Percentiles rank a stretch among this genome's conserved stretches.
Conservation (phyloP, 23 tunicate species). For the Clavelina lepadiformis region DNA sequence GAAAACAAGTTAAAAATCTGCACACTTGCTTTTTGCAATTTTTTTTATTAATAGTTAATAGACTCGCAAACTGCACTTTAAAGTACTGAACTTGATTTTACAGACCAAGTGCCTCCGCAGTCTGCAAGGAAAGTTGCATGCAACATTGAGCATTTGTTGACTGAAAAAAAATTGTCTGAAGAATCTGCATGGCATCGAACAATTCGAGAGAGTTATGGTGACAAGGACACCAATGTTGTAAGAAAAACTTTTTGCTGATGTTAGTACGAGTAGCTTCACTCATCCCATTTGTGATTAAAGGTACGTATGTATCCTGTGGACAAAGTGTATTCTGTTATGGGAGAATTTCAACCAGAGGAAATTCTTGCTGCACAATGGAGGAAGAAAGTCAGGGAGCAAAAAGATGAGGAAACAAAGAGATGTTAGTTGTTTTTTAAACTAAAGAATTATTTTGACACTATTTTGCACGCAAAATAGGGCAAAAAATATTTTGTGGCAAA, state of each 20-base stretch:
- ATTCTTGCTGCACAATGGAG: slow-evolving; percentile 34
- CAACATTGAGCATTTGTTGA: slow-evolving; percentile 8
- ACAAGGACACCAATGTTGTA: slow-evolving; percentile 23
- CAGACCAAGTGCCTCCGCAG: background rate
- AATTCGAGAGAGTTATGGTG: slow-evolving; percentile 38
- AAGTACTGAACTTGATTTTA: too few species aligned
- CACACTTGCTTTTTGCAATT: too few species aligned
- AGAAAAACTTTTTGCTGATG: background rate
- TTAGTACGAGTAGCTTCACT: too few species aligned
- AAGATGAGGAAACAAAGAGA: slow-evolving; percentile 5
- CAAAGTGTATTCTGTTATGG: slow-evolving; percentile 41
- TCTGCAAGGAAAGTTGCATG: slow-evolving; percentile 7
- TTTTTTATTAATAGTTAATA: too few species aligned
- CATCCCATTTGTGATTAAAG: background rate
- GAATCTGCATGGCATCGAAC: slow-evolving; percentile 19
- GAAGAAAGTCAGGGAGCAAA: slow-evolving; percentile 5
- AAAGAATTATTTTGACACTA: too few species aligned
- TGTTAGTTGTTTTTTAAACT: background rate
- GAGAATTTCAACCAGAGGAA: slow-evolving; percentile 53
- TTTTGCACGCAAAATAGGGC: too few species aligned
- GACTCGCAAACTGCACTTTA: too few species aligned
- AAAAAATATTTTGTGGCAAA: background rate
- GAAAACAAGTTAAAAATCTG: too few species aligned
- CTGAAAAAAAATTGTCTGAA: slow-evolving; percentile 6
- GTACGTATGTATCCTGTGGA: slow-evolving; percentile 44